These are phyloP conservation scores for Agrochola circellaris DNA, from an alignment of 2,888 invertebrate species.

Conservation along the genomic window DNA sequence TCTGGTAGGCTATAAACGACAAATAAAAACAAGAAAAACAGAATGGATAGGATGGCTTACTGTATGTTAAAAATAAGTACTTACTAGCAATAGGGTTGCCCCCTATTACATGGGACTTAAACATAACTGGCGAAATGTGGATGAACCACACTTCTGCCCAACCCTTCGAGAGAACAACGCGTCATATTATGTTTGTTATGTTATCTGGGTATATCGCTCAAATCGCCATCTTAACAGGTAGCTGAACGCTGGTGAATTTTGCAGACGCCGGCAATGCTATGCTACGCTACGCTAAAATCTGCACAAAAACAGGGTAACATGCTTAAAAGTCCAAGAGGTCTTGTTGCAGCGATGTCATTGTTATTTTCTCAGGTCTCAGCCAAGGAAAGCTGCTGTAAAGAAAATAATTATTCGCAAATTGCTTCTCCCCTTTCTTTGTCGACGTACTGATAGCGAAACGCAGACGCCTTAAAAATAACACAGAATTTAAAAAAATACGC, in stretches of 20 bases:
- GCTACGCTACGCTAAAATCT: not conserved
- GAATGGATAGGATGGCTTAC: not conserved
- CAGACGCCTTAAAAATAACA: slow-evolving; percentile 28
- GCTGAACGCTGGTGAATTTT: not conserved
- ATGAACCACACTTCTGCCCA: no score
- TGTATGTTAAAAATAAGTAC: not conserved
- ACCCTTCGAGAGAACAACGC: no score
- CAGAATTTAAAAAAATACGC: slow-evolving; percentile 10
- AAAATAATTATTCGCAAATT: slow-evolving; percentile 8
- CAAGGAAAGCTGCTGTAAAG: not conserved
- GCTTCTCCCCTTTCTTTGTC: not conserved
- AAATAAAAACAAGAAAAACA: not conserved
- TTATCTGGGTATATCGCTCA: not conserved
- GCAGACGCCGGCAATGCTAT: not conserved
- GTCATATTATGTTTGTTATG: no score
- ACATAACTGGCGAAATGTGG: no score
- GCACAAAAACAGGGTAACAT: not conserved
- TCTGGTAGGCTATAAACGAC: not conserved
- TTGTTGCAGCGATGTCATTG: not conserved
- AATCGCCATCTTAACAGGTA: not conserved
- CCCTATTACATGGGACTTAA: no score
- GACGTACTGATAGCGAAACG: not conserved
- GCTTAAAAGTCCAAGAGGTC: not conserved
- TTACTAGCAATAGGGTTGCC: not conserved
- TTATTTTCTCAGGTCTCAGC: not conserved